Base-by-base conservation (phyloP, 2,797 vertebrate genomes). In the Scarus forsteni region DNA sequence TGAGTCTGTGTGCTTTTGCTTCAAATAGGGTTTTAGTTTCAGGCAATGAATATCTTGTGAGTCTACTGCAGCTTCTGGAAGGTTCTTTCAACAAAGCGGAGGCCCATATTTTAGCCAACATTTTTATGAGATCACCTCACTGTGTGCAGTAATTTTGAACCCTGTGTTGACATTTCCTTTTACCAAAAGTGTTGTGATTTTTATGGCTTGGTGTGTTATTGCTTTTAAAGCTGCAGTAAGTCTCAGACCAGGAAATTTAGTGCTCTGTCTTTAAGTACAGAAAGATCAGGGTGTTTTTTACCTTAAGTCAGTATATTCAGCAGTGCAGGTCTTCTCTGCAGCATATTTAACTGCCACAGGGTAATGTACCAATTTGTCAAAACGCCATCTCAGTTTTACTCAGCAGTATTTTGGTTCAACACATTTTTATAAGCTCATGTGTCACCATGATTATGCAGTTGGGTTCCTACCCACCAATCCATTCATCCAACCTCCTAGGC, bases 61-160 rank as follows among this genome's bases (percentile, higher is more conserved):
- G 75, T 77, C 70, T 73, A 75, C 73, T 73, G 49, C 60, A 46
- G 72, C 60, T 43, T 15, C 55, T 13, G 58, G 39, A 55, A 73
- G 60, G 61, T 7, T 70, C 70, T 58, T 34, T 0, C 10, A 39
- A 38, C 42, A 14, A 43, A 61, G 58, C 42, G 74, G 48, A 19
- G 0, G 5, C 35, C 35, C 27, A 46, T 59, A 63, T 59, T 69
- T 70, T 57, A 71, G 52, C 67, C 75, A 71, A 76, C 36, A 39
- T 12, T 60, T 74, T 51, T 36, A 75, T 50, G 69, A 46, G 46
- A 38, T 19, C 18, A 6, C 1, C 5, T 77, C 38, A 58, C 54
- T 65, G 58, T 73, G 72, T 73, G 60, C 49, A 27, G 40, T 55
- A 7, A 15, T 46, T 60, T 12, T 46, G 46, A 59, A 57, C 5